phyloP scores from a whole-genome alignment of 2,113 vertebrate species.

The Oreochromis tanganicae region DNA sequence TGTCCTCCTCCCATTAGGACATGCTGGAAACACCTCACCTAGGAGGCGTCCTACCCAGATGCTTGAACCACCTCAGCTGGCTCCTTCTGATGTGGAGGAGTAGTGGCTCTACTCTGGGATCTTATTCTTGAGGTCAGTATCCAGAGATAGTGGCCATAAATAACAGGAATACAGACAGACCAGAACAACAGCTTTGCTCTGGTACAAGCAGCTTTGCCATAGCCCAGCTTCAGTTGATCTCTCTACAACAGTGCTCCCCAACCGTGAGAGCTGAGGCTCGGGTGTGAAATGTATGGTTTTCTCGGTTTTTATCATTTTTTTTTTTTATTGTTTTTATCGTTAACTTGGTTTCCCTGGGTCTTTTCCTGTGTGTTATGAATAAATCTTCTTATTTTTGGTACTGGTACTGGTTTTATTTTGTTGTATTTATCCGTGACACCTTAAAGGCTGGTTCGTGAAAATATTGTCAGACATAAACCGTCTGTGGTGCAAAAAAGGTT shows the following conservation, averaged over 20 bases:
- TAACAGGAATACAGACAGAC: not conserved
- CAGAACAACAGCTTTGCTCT: not conserved
- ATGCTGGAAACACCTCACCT: not conserved
- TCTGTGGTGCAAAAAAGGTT: not conserved
- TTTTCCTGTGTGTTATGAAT: fast-evolving
- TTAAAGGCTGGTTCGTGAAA: not conserved
- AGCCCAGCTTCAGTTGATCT: not conserved
- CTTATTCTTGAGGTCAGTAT: not conserved
- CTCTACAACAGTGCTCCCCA: not conserved
- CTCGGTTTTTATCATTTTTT: fast-evolving
- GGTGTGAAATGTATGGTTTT: not conserved
- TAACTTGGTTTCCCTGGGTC: fast-evolving
- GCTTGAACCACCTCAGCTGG: not conserved
- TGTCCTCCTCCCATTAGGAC: not conserved
- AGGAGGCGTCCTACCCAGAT: not conserved
- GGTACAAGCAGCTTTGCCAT: not conserved
- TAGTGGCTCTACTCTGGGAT: not conserved
- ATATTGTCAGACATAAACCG: not conserved
- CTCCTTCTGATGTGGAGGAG: not conserved
- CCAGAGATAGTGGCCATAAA: not conserved
- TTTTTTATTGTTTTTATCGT: not conserved
- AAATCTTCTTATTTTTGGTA: fast-evolving
- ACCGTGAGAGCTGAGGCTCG: not conserved
- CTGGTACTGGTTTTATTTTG: not conserved
- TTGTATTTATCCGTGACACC: fast-evolving